A percentile compares a stretch with the other conserved stretches of the same genome.
phyloP scores from a whole-genome alignment of 2,113 vertebrate species.

The Nothocercus julius region DNA sequence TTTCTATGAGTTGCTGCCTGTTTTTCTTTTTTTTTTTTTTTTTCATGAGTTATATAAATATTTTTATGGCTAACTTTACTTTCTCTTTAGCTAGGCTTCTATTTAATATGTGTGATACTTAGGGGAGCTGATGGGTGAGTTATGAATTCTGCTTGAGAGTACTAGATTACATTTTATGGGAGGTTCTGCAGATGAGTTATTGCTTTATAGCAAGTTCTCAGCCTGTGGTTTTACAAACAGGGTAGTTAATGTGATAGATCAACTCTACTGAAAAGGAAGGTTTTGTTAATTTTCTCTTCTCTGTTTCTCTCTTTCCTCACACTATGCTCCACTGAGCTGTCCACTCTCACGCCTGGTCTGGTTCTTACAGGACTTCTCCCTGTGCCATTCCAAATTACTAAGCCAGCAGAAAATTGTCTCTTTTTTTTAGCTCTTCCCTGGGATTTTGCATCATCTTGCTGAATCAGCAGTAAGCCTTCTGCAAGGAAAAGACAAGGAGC shows the following conservation, averaged over 20 bases:
- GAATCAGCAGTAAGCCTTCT: background rate
- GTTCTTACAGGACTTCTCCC: background rate
- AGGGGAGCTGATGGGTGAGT: constrained; percentile 8
- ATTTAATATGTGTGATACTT: background rate
- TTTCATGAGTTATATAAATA: background rate
- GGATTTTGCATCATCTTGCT: background rate
- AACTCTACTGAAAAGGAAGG: constrained; percentile 20
- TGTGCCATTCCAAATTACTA: background rate
- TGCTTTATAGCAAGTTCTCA: background rate
- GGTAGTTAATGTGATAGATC: background rate
- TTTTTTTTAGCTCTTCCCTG: too few relatives aligned
- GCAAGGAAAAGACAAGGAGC: background rate
- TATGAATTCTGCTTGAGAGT: background rate
- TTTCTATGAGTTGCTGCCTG: background rate
- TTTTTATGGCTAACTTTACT: constrained; percentile 16
- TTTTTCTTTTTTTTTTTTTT: background rate
- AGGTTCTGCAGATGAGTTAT: constrained; percentile 34
- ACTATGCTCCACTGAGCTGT: background rate
- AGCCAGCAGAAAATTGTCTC: background rate
- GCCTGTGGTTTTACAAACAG: background rate
- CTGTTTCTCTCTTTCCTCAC: background rate
- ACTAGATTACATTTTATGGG: background rate
- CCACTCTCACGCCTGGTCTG: background rate
- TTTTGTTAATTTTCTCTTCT: background rate
- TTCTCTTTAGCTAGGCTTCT: constrained; percentile 12